Percentiles rank a stretch among this genome's conserved stretches.
These are phyloP conservation scores for Actinia equina DNA, from an alignment of 64 coral and sea anemone genomes.

Conservation along the genomic window DNA sequence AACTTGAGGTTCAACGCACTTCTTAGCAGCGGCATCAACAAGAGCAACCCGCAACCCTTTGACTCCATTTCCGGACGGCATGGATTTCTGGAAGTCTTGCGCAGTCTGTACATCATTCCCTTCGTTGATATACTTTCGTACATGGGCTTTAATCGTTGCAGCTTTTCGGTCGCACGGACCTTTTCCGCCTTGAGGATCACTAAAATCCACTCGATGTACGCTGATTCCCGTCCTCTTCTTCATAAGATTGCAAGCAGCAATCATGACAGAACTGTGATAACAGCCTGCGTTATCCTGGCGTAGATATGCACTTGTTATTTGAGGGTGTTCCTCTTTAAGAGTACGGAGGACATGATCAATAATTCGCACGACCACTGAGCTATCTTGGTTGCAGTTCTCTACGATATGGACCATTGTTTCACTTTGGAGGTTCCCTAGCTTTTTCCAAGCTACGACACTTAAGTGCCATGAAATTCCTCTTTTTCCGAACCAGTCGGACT, in stretches of 20 bases:
- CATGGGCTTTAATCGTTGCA: neutral
- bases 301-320: slow-evolving; percentile 34
- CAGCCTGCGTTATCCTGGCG: slow-evolving; percentile 22
- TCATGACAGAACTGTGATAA: neutral
- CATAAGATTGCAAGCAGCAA: slow-evolving; percentile 34
- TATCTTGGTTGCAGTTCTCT: neutral
- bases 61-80: slow-evolving; percentile 1
- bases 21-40: too few relatives aligned
- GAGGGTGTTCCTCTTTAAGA: slow-evolving; percentile 33
- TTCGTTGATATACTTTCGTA: slow-evolving; percentile 30
- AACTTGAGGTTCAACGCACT: too few relatives aligned
- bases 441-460: neutral
- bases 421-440: neutral
- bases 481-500: neutral
- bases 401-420: neutral
- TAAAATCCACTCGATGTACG: slow-evolving; percentile 6
- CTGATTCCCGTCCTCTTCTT: slow-evolving; percentile 22
- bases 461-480: neutral
- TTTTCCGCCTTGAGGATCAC: too few relatives aligned
- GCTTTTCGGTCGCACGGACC: too few relatives aligned
- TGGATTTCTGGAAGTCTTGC: slow-evolving; percentile 39
- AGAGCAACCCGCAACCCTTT: too few relatives aligned
- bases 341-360: slow-evolving; percentile 25
- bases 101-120: slow-evolving; percentile 24
- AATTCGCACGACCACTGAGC: neutral